Conservation (phyloP, 2,113 vertebrate genomes). For the Phalacrocorax brasilianus region DNA sequence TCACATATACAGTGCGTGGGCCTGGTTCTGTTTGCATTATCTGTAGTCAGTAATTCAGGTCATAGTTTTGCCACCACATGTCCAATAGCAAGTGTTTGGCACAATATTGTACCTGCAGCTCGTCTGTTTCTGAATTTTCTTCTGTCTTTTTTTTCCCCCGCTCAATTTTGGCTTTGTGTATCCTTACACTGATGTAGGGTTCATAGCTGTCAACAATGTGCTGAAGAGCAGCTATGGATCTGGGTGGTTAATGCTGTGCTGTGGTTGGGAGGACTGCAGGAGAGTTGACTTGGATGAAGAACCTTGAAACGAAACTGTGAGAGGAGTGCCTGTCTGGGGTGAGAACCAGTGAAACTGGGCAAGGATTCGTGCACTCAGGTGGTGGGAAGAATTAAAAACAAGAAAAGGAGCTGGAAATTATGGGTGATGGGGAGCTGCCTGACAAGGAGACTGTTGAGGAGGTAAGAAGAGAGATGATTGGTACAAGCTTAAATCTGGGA, state of each 20-base stretch:
- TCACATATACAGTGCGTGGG: neutral
- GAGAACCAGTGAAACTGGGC: neutral
- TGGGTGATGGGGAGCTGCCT: neutral
- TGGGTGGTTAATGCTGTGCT: neutral
- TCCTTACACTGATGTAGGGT: neutral
- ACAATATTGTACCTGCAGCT: neutral
- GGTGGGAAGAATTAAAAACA: neutral
- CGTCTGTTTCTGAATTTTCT: neutral
- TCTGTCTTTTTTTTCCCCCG: accelerated
- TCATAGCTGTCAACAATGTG: neutral
- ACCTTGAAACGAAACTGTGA: neutral
- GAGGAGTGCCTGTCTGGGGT: neutral
- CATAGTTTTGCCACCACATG: neutral
- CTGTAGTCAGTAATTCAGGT: neutral
- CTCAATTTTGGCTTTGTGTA: neutral
- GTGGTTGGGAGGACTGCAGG: neutral
- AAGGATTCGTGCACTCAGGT: neutral
- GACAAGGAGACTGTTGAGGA: neutral
- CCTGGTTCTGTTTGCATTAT: neutral
- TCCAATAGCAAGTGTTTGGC: neutral
- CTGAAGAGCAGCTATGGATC: neutral
- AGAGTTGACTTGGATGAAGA: neutral
- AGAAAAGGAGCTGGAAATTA: neutral
- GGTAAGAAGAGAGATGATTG: neutral
- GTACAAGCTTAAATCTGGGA: neutral